Conservation (phyloP, 2,113 vertebrate species). For the Lamprotornis superbus region DNA sequence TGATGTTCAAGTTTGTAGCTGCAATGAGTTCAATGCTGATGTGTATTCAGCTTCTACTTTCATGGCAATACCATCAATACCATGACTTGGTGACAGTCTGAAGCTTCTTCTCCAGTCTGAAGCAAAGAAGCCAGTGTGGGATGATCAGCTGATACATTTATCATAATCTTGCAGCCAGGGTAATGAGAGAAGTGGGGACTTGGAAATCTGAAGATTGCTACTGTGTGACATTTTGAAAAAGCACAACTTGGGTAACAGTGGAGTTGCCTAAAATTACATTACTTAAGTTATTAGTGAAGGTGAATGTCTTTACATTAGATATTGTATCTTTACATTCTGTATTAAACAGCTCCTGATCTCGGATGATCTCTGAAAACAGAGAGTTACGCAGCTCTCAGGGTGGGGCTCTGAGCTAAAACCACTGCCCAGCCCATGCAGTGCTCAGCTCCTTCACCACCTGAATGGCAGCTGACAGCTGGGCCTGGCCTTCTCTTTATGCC, state of each 20-base stretch:
- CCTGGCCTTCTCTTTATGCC: not conserved
- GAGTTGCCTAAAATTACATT: not conserved
- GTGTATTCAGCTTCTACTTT: not conserved
- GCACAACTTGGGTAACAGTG: not conserved
- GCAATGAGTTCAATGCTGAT: not conserved
- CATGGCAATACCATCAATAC: not conserved
- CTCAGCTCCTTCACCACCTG: not conserved
- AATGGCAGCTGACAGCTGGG: not conserved
- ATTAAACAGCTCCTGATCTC: not conserved
- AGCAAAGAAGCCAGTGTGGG: not conserved
- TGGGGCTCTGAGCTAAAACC: not conserved
- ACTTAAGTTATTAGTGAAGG: not conserved
- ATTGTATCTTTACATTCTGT: not conserved
- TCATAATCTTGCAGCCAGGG: not conserved
- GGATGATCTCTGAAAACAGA: fast-evolving
- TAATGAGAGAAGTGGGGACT: not conserved
- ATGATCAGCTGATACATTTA: not conserved
- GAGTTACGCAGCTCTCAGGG: fast-evolving
- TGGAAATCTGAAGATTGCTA: not conserved
- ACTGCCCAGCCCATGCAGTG: not conserved
- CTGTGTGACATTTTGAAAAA: not conserved
- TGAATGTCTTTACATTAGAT: not conserved
- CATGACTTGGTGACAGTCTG: not conserved
- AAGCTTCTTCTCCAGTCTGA: not conserved
- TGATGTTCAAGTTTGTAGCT: not conserved